Conservation (phyloP, 2,888 invertebrate genomes). For the Antheraea yamamai region DNA sequence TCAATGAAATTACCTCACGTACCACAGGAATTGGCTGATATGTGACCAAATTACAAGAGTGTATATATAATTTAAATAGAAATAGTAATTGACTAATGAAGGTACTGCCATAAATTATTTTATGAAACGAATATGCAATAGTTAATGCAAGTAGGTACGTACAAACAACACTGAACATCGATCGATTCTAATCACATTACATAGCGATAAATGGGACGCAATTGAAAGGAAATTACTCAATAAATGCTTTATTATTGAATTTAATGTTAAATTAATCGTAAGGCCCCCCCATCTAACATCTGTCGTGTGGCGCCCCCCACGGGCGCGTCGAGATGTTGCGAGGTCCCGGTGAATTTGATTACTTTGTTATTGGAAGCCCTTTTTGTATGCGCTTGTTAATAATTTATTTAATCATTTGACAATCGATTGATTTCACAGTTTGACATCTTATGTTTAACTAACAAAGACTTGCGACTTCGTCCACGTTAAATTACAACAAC, state of each 20-base stretch:
- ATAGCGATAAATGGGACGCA: conserved; percentile 78
- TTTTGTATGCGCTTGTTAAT: conserved; percentile 14
- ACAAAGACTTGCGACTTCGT: no score
- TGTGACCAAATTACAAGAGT: no score
- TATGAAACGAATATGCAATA: conserved; percentile 25
- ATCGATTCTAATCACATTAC: conserved; percentile 66
- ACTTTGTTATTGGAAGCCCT: conserved; percentile 16
- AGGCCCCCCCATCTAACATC: conserved; percentile 66
- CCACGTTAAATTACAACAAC: no score
- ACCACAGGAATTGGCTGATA: no score
- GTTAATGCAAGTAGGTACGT: conserved; percentile 1
- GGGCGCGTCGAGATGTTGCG: conserved; percentile 15
- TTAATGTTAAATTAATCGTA: conserved; percentile 80
- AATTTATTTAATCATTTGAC: conserved; percentile 15
- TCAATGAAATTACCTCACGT: no score
- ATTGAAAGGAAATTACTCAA: conserved; percentile 82
- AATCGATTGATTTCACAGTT: conserved; percentile 12
- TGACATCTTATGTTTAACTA: not conserved
- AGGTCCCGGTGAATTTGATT: conserved; percentile 13
- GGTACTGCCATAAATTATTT: not conserved
- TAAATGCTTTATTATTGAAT: conserved; percentile 82
- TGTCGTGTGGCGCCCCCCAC: conserved; percentile 50
- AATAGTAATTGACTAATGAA: not conserved
- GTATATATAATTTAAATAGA: not conserved
- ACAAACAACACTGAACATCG: conserved; percentile 9